A percentile compares a stretch with the other conserved stretches of the same genome.
These are phyloP conservation scores for Sus cebifrons DNA, from an alignment of 2,797 vertebrate species.

Conservation along the genomic window DNA sequence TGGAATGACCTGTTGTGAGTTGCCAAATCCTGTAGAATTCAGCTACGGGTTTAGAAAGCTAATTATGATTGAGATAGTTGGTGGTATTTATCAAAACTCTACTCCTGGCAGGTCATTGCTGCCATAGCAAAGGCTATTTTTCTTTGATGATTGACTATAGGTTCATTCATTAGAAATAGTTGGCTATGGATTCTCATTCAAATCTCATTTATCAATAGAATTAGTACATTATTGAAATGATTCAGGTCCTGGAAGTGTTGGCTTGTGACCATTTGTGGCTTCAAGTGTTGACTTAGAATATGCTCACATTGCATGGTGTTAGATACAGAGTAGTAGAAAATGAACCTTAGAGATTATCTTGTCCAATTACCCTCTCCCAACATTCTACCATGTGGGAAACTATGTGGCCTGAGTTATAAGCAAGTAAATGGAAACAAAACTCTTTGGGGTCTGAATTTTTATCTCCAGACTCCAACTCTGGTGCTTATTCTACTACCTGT, in stretches of 20 bases:
- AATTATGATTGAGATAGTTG: conserved; percentile 81
- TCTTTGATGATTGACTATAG: conserved; percentile 78
- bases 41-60: conserved; percentile 50
- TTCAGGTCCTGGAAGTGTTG: conserved; percentile 52
- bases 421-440: neutral
- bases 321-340: conserved; percentile 52
- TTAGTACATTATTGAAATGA: conserved; percentile 72
- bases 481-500: conserved; percentile 28
- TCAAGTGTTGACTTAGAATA: conserved; percentile 74
- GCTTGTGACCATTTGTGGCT: conserved; percentile 23
- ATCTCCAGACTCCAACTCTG: neutral
- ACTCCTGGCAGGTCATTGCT: conserved; percentile 70
- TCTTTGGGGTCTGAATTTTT: neutral
- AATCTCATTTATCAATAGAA: conserved; percentile 87
- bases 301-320: conserved; percentile 45
- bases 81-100: conserved; percentile 79
- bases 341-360: neutral
- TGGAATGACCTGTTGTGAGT: neutral
- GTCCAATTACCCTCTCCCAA: neutral
- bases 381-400: conserved; percentile 6
- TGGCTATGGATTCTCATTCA: conserved; percentile 65
- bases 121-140: conserved; percentile 74
- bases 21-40: conserved; percentile 46
- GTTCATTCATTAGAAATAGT: conserved; percentile 69
- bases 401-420: neutral